A percentile compares a stretch with the other conserved stretches of the same genome.
phyloP scores from a whole-genome alignment of 2,888 invertebrate genomes.

The Drosophila yooni region DNA sequence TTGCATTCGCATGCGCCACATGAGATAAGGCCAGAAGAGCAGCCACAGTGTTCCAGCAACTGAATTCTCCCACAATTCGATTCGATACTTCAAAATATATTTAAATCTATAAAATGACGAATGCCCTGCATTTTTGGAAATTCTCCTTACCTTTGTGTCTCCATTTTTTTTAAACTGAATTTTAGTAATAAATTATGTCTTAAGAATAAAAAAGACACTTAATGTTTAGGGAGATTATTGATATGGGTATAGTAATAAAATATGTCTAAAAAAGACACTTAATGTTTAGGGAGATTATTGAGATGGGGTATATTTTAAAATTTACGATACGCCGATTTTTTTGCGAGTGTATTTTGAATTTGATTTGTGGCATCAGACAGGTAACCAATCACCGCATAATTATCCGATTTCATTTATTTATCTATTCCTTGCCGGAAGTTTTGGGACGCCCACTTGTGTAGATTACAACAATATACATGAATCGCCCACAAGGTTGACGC shows the following conservation, averaged over 20 bases:
- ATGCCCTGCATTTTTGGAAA: no score
- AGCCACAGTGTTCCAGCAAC: constrained; percentile 18
- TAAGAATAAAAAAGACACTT: not conserved
- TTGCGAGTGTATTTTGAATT: not conserved
- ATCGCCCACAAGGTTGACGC: constrained; percentile 33
- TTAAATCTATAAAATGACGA: not conserved
- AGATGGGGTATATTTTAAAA: no score
- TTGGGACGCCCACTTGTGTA: not conserved
- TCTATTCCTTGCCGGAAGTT: constrained; percentile 40
- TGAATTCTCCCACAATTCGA: not conserved
- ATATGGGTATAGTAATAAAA: not conserved
- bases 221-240: no score
- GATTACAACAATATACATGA: constrained; percentile 10
- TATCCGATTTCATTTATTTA: constrained; percentile 45
- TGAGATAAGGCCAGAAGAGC: constrained; percentile 39
- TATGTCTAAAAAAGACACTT: not conserved
- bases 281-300: no score
- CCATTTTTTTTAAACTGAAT: no score
- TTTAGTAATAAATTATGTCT: not conserved
- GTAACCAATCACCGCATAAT: constrained; percentile 37
- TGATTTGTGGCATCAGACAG: not conserved
- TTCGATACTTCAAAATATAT: not conserved
- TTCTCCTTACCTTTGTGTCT: no score
- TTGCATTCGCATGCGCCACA: constrained; percentile 41
- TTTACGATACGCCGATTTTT: not conserved